phyloP scores from a whole-genome alignment of 2,888 invertebrate genomes.

The Exocentrus adspersus region DNA sequence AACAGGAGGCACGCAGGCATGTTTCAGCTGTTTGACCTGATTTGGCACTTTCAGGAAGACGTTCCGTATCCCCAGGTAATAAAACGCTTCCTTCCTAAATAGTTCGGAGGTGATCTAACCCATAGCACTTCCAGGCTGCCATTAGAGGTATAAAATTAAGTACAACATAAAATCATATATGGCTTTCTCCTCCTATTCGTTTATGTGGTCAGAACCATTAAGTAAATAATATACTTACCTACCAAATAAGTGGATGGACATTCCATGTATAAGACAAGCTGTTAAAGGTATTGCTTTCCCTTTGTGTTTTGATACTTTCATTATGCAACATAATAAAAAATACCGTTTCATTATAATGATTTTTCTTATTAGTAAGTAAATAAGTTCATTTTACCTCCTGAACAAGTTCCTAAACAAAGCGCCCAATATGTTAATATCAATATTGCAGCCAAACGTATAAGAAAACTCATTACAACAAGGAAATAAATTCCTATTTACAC shows the following conservation, averaged over 20 bases:
- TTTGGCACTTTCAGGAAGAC: conserved; percentile 10
- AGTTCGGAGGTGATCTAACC: conserved; percentile 16
- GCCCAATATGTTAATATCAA: background rate
- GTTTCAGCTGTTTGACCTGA: conserved; percentile 13
- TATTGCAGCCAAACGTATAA: background rate
- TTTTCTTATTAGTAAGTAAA: no score
- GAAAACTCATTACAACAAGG: background rate
- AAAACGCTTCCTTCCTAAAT: conserved; percentile 23
- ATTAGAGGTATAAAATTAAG: conserved; percentile 24
- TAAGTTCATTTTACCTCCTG: no score
- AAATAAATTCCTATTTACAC: background rate
- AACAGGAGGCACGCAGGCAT: background rate
- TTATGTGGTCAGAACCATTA: conserved; percentile 8
- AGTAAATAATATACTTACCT: conserved; percentile 1
- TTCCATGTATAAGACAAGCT: no score
- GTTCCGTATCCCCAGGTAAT: conserved; percentile 19
- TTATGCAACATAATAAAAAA: no score
- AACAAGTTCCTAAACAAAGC: no score
- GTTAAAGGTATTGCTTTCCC: background rate
- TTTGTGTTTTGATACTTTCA: no score
- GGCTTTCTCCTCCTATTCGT: conserved; percentile 12
- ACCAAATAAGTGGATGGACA: conserved; percentile 1
- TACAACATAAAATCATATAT: conserved; percentile 22
- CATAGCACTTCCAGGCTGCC: conserved; percentile 6
- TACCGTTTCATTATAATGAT: no score